Conservation (phyloP, 2,113 vertebrate genomes). For the Onychostoma macrolepis region DNA sequence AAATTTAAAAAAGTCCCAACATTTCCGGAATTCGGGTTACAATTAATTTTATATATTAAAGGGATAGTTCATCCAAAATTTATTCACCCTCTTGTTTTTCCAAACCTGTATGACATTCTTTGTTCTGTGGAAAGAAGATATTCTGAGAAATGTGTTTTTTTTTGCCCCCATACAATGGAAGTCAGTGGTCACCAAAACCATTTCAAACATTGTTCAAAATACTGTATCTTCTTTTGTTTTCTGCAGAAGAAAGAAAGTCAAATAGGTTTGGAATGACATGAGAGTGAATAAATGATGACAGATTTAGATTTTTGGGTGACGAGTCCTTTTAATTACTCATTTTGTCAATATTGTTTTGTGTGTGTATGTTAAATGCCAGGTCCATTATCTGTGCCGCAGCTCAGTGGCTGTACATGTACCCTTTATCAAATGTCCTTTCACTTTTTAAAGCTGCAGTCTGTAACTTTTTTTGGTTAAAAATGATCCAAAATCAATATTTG, state of each 20-base stretch:
- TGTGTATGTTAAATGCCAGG: slow-evolving; percentile 17
- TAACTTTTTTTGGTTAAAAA: too few relatives aligned
- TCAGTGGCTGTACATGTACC: slow-evolving; percentile 19
- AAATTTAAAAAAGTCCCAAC: too few relatives aligned
- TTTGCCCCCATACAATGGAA: neutral
- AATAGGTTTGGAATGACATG: neutral
- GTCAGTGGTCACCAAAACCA: neutral
- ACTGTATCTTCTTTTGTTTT: neutral
- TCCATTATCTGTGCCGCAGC: slow-evolving; percentile 1
- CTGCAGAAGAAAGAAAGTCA: slow-evolving; percentile 3
- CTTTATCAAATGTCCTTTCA: slow-evolving; percentile 28
- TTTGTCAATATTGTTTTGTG: neutral
- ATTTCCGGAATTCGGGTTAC: too few relatives aligned
- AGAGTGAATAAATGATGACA: neutral
- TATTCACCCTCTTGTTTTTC: neutral
- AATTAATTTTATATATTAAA: neutral
- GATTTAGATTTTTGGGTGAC: neutral
- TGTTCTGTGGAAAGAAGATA: neutral
- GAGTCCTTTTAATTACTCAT: neutral
- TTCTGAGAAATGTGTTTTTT: neutral
- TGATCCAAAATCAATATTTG: too few relatives aligned
- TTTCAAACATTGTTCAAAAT: neutral
- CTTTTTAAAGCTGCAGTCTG: too few relatives aligned
- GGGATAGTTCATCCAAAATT: too few relatives aligned
- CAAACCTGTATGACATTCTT: neutral